Evolutionary conservation across 1,140 invertebrate genomes (phyloP).

Genomic region (Stratiolaelaps scimitus): DNA sequence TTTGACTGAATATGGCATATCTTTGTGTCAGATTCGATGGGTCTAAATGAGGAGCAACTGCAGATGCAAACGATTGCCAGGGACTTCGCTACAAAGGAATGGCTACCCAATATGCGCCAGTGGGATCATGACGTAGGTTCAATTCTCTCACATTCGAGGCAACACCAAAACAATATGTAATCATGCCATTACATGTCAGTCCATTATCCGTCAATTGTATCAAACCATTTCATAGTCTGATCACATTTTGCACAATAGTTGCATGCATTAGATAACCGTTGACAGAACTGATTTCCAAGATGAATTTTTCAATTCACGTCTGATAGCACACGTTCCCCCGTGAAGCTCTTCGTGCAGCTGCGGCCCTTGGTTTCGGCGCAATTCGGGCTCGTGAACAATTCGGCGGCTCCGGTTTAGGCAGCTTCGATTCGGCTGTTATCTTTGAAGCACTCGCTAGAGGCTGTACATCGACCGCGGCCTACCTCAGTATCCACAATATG

Average conservation of each 20-base stretch:
- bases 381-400: slow-evolving; percentile 48
- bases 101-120: slow-evolving; percentile 49
- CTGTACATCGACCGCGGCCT: slow-evolving; percentile 51
- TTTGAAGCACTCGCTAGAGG: slow-evolving; percentile 53
- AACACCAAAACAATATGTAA: background rate
- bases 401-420: slow-evolving; percentile 48
- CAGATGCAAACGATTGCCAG: slow-evolving; percentile 48
- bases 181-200: too few relatives aligned
- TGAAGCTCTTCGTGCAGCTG: slow-evolving; percentile 43
- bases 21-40: slow-evolving; percentile 36
- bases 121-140: slow-evolving; percentile 50
- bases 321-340: slow-evolving; percentile 43
- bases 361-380: slow-evolving; percentile 50
- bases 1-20: too few relatives aligned
- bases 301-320: background rate
- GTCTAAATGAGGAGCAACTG: slow-evolving; percentile 47
- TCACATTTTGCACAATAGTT: too few relatives aligned
- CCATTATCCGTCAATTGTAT: too few relatives aligned
- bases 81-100: slow-evolving; percentile 50
- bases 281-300: slow-evolving; percentile 30
- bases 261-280: too few relatives aligned
- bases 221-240: too few relatives aligned
- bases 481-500: slow-evolving; percentile 54
- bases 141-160: slow-evolving; percentile 1
- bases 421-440: slow-evolving; percentile 50